Percentiles rank a stretch among this genome's conserved stretches.
Conservation (phyloP, 2,113 vertebrate genomes). For the Nycticorax nycticorax region DNA sequence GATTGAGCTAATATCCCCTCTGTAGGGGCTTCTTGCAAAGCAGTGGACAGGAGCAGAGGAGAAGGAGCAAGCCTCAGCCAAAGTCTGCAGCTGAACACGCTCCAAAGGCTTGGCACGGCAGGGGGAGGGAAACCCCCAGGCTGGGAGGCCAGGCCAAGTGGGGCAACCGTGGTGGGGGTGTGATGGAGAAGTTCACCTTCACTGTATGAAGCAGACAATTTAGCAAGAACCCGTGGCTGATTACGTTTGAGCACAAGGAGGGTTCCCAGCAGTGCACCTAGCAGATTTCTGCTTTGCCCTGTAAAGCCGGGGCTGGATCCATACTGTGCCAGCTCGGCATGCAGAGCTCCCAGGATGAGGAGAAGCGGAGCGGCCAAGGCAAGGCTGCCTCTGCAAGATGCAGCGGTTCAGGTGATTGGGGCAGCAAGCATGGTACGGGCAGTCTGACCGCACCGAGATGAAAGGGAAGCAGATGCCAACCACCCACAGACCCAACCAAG, state of each 20-base stretch:
- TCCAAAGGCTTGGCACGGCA: rapidly evolving
- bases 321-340: rapidly evolving
- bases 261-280: not conserved
- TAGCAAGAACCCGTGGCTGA: not conserved
- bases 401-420: not conserved
- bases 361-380: rapidly evolving
- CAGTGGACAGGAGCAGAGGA: not conserved
- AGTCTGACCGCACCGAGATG: not conserved
- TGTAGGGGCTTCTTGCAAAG: not conserved
- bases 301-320: not conserved
- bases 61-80: not conserved
- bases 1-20: constrained; percentile 27
- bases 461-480: not conserved
- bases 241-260: not conserved
- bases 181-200: not conserved
- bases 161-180: rapidly evolving
- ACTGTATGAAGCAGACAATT: not conserved
- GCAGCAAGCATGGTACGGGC: not conserved
- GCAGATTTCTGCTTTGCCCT: not conserved
- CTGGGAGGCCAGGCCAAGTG: rapidly evolving
- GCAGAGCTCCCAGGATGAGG: rapidly evolving
- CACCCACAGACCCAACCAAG: not conserved
- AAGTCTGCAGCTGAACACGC: rapidly evolving
- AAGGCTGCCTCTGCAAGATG: not conserved
- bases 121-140: rapidly evolving